Percentiles rank a stretch among this genome's conserved stretches.
phyloP scores from a whole-genome alignment of 2,113 vertebrate species.

The Athene cunicularia region DNA sequence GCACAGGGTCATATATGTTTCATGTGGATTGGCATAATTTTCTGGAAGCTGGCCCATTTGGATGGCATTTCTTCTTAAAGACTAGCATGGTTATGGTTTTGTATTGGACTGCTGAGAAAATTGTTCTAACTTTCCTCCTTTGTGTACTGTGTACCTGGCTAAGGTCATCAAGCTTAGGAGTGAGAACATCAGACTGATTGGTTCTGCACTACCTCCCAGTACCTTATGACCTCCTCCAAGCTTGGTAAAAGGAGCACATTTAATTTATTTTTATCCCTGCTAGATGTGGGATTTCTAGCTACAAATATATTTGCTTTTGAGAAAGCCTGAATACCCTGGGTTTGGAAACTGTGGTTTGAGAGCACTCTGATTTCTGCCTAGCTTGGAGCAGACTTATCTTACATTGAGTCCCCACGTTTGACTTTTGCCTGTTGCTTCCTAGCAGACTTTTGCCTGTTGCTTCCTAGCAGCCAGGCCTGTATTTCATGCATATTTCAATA shows the following conservation, averaged over 20 bases:
- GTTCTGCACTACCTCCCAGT: not conserved
- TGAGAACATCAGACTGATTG: not conserved
- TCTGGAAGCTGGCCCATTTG: not conserved
- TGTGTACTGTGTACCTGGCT: not conserved
- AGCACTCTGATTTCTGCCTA: not conserved
- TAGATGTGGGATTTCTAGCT: not conserved
- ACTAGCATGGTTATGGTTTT: not conserved
- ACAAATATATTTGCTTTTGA: not conserved
- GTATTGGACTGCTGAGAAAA: not conserved
- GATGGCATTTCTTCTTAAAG: not conserved
- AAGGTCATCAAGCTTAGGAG: not conserved
- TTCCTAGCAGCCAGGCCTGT: not conserved
- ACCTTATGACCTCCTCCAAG: not conserved
- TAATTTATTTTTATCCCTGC: not conserved
- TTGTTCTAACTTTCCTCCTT: not conserved
- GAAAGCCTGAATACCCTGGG: not conserved
- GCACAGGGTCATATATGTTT: accelerated
- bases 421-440: not conserved
- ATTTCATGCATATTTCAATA: not conserved
- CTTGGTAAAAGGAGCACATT: not conserved
- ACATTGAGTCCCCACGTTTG: accelerated
- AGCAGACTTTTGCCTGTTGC: not conserved
- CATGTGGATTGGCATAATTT: not conserved
- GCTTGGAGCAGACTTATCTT: not conserved
- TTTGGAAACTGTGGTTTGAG: not conserved